phyloP scores from a whole-genome alignment of 2,888 invertebrate species.

The Diaperis boleti region DNA sequence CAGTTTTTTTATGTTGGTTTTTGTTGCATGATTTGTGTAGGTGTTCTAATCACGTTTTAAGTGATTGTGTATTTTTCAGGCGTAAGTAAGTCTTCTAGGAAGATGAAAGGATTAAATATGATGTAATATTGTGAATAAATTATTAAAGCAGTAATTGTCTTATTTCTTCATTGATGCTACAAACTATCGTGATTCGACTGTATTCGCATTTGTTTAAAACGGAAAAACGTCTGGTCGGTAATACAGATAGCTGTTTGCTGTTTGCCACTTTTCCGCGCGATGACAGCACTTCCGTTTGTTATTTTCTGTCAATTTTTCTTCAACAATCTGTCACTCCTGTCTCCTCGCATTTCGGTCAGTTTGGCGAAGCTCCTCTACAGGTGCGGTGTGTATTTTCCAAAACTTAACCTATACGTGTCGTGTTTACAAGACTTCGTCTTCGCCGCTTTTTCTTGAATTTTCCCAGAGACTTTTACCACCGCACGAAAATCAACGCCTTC shows the following conservation, averaged over 20 bases:
- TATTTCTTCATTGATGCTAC: too few relatives aligned
- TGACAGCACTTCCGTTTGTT: constrained; percentile 5
- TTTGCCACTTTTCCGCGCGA: background rate
- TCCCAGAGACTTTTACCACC: background rate
- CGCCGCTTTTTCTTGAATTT: constrained; percentile 1
- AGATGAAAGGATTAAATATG: constrained; percentile 20
- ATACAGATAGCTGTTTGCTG: background rate
- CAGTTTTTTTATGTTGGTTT: constrained; percentile 25
- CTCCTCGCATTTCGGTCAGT: constrained; percentile 24
- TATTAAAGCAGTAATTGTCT: constrained; percentile 4
- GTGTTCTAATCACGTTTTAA: constrained; percentile 2
- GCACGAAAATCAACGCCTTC: constrained; percentile 1
- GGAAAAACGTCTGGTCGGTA: background rate
- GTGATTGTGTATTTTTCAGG: constrained; percentile 28
- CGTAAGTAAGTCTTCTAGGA: constrained; percentile 29
- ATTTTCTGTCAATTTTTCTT: constrained; percentile 33
- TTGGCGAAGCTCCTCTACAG: constrained; percentile 20
- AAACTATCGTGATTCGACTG: too few relatives aligned
- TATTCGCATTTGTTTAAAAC: too few relatives aligned
- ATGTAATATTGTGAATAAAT: constrained; percentile 33
- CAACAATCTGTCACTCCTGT: constrained; percentile 19
- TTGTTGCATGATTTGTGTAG: constrained; percentile 25
- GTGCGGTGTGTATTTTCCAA: constrained; percentile 18
- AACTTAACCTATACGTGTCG: constrained; percentile 32
- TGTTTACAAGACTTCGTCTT: constrained; percentile 1